phyloP scores from a whole-genome alignment of 30 jellyfish, hydroid and myxozoan genomes.

The Aurelia coerulea region DNA sequence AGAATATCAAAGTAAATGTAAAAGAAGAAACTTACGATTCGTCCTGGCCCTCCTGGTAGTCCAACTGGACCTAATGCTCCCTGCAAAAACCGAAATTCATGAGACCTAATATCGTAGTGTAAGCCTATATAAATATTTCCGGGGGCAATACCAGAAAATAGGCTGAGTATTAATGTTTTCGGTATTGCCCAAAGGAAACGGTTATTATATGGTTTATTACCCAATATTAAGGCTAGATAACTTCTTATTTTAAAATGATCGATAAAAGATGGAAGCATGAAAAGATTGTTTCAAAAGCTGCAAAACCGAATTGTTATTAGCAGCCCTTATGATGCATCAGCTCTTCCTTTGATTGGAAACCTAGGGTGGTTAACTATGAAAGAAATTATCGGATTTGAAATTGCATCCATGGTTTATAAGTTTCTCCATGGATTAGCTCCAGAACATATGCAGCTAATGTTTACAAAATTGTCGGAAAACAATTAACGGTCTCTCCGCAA shows the following conservation, averaged over 20 bases:
- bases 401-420: constrained; percentile 14
- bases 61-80: constrained; percentile 65
- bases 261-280: too few relatives aligned
- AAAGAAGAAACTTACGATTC: constrained; percentile 16
- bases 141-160: not conserved
- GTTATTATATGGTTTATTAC: too few relatives aligned
- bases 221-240: too few relatives aligned
- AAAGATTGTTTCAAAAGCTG: too few relatives aligned
- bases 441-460: constrained; percentile 4
- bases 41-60: constrained; percentile 55
- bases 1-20: too few relatives aligned
- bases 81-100: not conserved
- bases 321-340: too few relatives aligned
- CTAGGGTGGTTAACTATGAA: constrained; percentile 21
- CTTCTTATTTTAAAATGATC: too few relatives aligned
- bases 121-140: not conserved
- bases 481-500: too few relatives aligned
- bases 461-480: too few relatives aligned
- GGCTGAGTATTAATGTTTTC: not conserved
- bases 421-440: constrained; percentile 31
- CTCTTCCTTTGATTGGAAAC: constrained; percentile 19
- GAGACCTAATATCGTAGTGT: not conserved
- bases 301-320: too few relatives aligned
- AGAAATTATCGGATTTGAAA: not conserved
- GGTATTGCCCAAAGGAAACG: too few relatives aligned